phyloP scores from a whole-genome alignment of 2,888 invertebrate species.

The Actias luna region DNA sequence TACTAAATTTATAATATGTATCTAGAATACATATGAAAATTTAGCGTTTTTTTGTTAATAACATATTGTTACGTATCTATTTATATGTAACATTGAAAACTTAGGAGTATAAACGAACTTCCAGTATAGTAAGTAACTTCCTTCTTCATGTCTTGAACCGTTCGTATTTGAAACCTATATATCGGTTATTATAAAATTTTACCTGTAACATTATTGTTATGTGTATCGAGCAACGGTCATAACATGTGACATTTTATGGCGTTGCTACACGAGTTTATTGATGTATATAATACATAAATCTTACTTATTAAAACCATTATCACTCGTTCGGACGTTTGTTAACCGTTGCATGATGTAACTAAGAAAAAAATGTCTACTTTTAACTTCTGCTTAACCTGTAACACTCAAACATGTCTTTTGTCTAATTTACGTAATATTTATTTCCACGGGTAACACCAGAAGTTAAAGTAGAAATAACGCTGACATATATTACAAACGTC shows the following conservation, averaged over 20 bases:
- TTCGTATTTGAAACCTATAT: slow-evolving; percentile 1
- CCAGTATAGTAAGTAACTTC: neutral
- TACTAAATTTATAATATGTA: slow-evolving; percentile 56
- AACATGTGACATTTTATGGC: slow-evolving; percentile 45
- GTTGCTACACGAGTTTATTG: slow-evolving; percentile 35
- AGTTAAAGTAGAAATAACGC: neutral
- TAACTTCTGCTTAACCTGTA: neutral
- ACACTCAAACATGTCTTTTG: neutral
- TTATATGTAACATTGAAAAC: slow-evolving; percentile 6
- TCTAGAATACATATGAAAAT: slow-evolving; percentile 57
- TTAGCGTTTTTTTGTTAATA: slow-evolving; percentile 36
- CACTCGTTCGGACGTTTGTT: slow-evolving; percentile 8
- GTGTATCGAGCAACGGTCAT: slow-evolving; percentile 37
- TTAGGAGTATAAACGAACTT: neutral
- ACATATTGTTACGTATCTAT: slow-evolving; percentile 2
- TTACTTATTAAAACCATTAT: slow-evolving; percentile 11
- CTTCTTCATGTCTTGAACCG: neutral
- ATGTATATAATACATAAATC: slow-evolving; percentile 16
- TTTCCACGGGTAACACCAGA: slow-evolving; percentile 1
- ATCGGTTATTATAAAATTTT: slow-evolving; percentile 3
- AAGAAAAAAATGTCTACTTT: neutral
- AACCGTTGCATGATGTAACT: slow-evolving; percentile 8
- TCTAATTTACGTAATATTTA: neutral
- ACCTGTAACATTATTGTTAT: slow-evolving; percentile 1
- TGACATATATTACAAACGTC: slow-evolving; percentile 4